Percentiles rank a stretch among this genome's conserved stretches.
phyloP scores from a whole-genome alignment of 2,888 invertebrate genomes.

The Ashinkailepas kermadecensis region DNA sequence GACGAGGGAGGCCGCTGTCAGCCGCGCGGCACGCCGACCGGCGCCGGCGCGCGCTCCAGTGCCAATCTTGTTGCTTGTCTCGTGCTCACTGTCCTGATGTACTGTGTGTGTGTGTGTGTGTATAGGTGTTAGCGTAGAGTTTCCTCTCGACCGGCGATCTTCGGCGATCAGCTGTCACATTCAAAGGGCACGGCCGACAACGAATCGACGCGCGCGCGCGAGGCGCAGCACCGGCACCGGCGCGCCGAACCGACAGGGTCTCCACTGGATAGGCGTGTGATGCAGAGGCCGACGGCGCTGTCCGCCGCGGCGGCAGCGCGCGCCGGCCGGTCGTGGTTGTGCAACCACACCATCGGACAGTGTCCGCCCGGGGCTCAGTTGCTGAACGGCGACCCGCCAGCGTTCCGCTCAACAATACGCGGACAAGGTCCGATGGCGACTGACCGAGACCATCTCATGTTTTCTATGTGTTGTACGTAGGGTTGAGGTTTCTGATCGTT shows the following conservation, averaged over 20 bases:
- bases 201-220: background rate
- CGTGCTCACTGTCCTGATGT: conserved; percentile 16
- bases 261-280: background rate
- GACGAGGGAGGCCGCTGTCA: background rate
- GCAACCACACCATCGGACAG: conserved; percentile 21
- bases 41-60: conserved; percentile 13
- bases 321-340: conserved; percentile 8
- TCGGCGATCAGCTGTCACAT: background rate
- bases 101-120: conserved; percentile 17
- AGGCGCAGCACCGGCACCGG: background rate
- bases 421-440: conserved; percentile 15
- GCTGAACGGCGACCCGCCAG: background rate
- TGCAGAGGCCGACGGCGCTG: background rate
- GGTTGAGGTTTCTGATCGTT: conserved; percentile 19
- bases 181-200: background rate
- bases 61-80: conserved; percentile 17
- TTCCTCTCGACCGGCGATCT: background rate
- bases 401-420: conserved; percentile 19
- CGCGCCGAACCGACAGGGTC: background rate
- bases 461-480: conserved; percentile 22
- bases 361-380: conserved; percentile 18
- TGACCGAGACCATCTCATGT: conserved; percentile 17
- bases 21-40: background rate
- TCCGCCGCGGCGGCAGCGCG: background rate
- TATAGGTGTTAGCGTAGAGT: conserved; percentile 23